Conservation (phyloP, 2,113 vertebrate species). For the Crotalus tigris region DNA sequence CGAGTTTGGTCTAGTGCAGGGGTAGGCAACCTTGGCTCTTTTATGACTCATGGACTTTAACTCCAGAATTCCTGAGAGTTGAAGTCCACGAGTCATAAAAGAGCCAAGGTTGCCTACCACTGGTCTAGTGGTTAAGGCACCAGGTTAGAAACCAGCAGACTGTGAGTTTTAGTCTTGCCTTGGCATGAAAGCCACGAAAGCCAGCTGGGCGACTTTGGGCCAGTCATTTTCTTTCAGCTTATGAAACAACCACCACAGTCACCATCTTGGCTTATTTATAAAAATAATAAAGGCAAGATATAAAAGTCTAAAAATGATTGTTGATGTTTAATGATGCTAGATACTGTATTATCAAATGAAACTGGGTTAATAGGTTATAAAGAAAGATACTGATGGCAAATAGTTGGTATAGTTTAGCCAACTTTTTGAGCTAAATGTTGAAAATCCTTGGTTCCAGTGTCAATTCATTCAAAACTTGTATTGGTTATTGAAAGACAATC, state of each 20-base stretch:
- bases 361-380: constrained; percentile 44
- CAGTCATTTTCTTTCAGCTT: background rate
- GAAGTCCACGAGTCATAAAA: too few relatives aligned
- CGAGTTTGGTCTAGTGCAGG: background rate
- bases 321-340: constrained; percentile 51
- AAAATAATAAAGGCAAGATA: background rate
- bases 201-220: background rate
- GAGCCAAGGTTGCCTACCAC: too few relatives aligned
- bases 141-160: background rate
- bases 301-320: background rate
- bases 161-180: background rate
- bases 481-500: background rate
- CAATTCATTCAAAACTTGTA: background rate
- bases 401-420: background rate
- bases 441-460: background rate
- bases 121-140: background rate
- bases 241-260: background rate
- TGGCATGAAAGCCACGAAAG: background rate
- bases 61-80: too few relatives aligned
- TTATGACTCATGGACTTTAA: too few relatives aligned
- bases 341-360: constrained; percentile 44
- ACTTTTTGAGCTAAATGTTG: background rate
- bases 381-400: background rate
- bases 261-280: background rate
- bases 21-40: too few relatives aligned